Conservation (phyloP, 2,113 vertebrate species). For the Apodemus speciosus region DNA sequence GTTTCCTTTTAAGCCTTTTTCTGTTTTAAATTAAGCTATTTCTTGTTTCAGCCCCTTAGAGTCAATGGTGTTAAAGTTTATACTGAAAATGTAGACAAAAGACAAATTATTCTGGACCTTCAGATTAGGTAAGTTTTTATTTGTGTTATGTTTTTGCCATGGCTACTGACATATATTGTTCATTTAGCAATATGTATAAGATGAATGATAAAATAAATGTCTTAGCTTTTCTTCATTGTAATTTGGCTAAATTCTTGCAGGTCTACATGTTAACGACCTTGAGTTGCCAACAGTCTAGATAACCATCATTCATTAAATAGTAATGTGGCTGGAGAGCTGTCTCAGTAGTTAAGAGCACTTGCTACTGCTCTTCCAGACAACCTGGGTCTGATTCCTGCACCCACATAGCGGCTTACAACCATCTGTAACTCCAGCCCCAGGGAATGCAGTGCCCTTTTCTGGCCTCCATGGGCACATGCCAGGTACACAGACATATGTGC, state of each 20-base stretch:
- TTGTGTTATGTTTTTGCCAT: background rate
- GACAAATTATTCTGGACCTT: slow-evolving; percentile 98
- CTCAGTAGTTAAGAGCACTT: background rate
- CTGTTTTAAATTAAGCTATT: slow-evolving; percentile 2
- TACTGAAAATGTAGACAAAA: slow-evolving; percentile 98
- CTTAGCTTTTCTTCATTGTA: background rate
- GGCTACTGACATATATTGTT: background rate
- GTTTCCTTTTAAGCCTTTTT: background rate
- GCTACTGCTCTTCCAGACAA: background rate
- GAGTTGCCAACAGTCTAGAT: background rate
- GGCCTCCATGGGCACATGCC: background rate
- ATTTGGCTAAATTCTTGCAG: background rate
- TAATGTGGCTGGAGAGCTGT: background rate
- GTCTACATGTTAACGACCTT: background rate
- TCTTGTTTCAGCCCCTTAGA: slow-evolving; percentile 91
- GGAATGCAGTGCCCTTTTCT: background rate
- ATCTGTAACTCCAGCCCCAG: background rate
- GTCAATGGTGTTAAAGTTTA: slow-evolving; percentile 98
- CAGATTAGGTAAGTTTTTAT: slow-evolving; percentile 93
- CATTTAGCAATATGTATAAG: background rate
- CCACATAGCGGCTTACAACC: background rate
- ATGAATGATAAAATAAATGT: background rate
- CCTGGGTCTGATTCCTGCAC: background rate
- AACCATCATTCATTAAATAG: background rate
- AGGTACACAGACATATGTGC: background rate